Evolutionary conservation across 2,888 invertebrate genomes (phyloP), one percentile per base, ranked within the genome.

Genomic region (Caenorhabditis afra): DNA sequence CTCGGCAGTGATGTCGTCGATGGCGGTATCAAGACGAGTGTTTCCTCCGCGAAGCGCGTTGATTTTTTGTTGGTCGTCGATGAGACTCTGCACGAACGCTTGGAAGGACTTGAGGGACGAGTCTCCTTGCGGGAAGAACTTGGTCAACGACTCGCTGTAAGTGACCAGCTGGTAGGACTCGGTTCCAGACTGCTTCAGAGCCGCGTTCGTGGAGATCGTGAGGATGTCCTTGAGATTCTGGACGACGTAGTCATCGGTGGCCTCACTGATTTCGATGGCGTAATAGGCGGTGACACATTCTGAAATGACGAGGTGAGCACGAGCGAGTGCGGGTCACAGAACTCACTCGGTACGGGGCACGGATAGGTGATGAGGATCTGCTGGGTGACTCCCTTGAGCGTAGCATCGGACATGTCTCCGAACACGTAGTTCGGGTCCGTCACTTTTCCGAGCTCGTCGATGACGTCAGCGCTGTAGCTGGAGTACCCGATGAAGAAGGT

Each of bases 231-330:
- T 39, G 4, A 79, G 62, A 22, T 73, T 71, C 12, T 67, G 45
- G 11, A 73, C 47, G 20, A 66, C 57, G 45, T 61, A 41, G 23
- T 62, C 66, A 47, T 66, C 52, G 8, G 78, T 79, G 5, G 78
- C 73, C 50, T 79, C 78, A 55, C 55, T 57, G 50, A 79, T 62
- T 62, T 79, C 78, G 22, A 79, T 44, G n/a, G 78, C 78, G 35
- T 50, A 79, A 49, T 67, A 79, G 2, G 62, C 78, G 39, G 73
- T 73, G 11, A 79, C 78, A 53, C 78, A 79, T 55, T 79, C 76
- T 77, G 44, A 37, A 66, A 74, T 22, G 11, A 7, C 16, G 16
- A 22, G 47, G 10, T 37, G 14, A 5, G 10, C n/a, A 20, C 37
- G 64, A 22, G 18, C n/a, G 53, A 22, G 10, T 18, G 39, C n/a